Evolutionary conservation across 1,140 invertebrate species (phyloP).

Genomic region (Eufriesea mexicana): DNA sequence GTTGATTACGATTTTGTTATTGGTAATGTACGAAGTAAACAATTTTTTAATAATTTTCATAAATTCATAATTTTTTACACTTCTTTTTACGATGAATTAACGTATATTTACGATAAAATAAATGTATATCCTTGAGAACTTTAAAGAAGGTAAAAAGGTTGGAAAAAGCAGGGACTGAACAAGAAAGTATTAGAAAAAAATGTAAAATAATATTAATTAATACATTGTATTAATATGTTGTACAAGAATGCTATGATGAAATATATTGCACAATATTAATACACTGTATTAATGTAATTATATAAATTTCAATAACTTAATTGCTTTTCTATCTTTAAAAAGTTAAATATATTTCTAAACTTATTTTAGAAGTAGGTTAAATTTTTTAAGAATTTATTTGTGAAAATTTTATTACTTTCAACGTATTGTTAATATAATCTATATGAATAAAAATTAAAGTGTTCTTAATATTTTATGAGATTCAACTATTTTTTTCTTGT

Average conservation of each 20-base stretch:
- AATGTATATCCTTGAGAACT: neutral
- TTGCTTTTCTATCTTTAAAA: neutral
- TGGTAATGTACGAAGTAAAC: neutral
- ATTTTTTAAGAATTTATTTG: neutral
- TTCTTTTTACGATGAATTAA: neutral
- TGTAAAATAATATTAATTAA: neutral
- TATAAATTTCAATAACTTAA: constrained; percentile 14
- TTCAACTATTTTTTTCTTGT: neutral
- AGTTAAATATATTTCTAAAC: neutral
- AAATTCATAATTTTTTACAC: neutral
- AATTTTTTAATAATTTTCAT: neutral
- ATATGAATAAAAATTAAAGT: constrained; percentile 21
- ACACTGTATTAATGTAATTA: constrained; percentile 7
- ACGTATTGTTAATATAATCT: constrained; percentile 17
- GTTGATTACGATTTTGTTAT: neutral
- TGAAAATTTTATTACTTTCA: neutral
- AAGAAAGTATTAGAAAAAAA: neutral
- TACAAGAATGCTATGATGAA: neutral
- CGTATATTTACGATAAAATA: neutral
- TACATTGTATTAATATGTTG: constrained; percentile 1
- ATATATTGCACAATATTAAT: constrained; percentile 13
- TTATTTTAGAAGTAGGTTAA: neutral
- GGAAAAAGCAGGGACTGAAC: neutral
- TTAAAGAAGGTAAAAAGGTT: neutral
- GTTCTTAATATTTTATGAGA: constrained; percentile 20